Conservation (phyloP, 1,140 invertebrate species). For the Rhopalosiphum maidis region DNA sequence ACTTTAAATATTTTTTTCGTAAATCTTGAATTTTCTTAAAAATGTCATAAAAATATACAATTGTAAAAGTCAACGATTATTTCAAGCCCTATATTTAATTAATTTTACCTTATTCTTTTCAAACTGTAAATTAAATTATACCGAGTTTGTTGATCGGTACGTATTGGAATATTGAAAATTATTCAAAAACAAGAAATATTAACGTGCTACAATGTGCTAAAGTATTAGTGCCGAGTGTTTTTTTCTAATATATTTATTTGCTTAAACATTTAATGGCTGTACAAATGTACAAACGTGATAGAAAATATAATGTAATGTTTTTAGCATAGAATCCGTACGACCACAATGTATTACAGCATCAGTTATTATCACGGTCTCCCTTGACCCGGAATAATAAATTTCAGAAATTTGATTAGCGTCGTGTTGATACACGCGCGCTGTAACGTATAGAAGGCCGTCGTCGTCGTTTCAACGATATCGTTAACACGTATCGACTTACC, state of each 20-base stretch:
- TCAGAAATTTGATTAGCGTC: constrained; percentile 1
- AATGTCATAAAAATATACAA: no score
- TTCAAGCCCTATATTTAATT: no score
- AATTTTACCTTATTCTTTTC: no score
- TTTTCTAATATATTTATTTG: background rate
- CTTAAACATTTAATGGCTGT: background rate
- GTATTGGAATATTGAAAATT: no score
- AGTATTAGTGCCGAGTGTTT: background rate
- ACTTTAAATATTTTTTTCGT: no score
- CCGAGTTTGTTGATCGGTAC: no score
- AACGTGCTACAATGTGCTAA: no score
- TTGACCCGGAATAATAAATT: background rate
- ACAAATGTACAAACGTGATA: background rate
- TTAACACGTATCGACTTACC: constrained; percentile 2
- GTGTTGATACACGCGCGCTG: background rate
- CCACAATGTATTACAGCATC: background rate
- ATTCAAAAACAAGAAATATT: no score
- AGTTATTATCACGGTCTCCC: background rate
- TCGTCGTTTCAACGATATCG: constrained; percentile 2
- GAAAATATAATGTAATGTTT: background rate
- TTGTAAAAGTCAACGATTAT: no score
- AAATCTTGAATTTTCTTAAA: no score
- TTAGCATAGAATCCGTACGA: background rate
- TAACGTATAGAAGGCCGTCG: background rate
- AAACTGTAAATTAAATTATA: no score